Percentiles rank a stretch among this genome's conserved stretches.
phyloP scores from a whole-genome alignment of 2,113 vertebrate genomes.

The Ondatra zibethicus region DNA sequence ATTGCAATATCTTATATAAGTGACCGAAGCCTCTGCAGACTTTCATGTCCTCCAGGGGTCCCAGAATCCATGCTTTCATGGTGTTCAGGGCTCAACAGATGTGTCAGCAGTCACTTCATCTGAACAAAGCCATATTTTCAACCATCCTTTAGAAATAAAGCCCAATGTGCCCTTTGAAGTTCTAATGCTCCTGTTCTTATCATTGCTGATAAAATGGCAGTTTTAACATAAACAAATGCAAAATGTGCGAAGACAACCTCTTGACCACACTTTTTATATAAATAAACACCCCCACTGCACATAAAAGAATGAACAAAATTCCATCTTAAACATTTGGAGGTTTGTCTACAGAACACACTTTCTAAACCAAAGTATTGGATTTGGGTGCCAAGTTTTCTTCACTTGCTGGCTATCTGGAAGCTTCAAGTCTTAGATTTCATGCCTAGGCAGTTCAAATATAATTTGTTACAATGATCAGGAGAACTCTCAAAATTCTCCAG shows the following conservation, averaged over 20 bases:
- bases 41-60: not conserved
- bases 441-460: not conserved
- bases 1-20: too few relatives aligned
- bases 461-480: not conserved
- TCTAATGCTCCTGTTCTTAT: not conserved
- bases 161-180: not conserved
- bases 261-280: not conserved
- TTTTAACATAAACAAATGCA: conserved; percentile 17
- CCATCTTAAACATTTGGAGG: not conserved
- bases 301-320: conserved; percentile 6
- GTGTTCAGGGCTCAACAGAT: not conserved
- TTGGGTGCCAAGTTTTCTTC: not conserved
- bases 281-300: not conserved
- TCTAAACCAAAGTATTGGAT: not conserved
- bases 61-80: not conserved
- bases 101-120: not conserved
- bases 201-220: not conserved
- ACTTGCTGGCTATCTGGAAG: not conserved
- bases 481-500: not conserved
- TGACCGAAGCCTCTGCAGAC: too few relatives aligned
- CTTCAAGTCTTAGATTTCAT: not conserved
- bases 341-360: not conserved
- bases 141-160: not conserved
- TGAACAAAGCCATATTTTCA: not conserved
- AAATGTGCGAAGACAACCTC: not conserved